These are phyloP conservation scores for Ylistrum balloti DNA, from an alignment of 1,140 invertebrate genomes.

Conservation along the genomic window DNA sequence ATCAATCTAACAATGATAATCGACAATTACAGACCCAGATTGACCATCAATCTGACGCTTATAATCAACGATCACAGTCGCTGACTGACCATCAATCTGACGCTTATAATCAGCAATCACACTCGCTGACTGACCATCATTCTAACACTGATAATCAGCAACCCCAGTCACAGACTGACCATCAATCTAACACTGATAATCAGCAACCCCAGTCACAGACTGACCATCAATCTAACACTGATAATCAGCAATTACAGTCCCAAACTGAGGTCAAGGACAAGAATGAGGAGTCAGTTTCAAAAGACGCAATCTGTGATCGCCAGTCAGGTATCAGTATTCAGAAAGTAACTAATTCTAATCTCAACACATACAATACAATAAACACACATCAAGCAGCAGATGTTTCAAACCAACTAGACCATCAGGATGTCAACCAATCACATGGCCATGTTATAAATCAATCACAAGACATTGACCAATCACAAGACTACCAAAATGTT, in stretches of 20 bases:
- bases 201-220: neutral
- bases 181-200: neutral
- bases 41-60: no score
- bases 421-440: slow-evolving; percentile 23
- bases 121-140: neutral
- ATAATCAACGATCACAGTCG: no score
- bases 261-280: neutral
- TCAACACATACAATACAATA: neutral
- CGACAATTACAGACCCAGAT: no score
- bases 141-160: neutral
- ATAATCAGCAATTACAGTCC: neutral
- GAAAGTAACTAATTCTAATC: neutral
- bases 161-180: neutral
- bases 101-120: neutral
- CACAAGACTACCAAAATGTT: neutral
- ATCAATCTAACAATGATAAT: no score
- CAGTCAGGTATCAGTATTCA: neutral
- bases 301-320: neutral
- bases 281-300: neutral
- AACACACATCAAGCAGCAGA: no score
- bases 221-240: neutral
- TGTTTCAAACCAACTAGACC: neutral
- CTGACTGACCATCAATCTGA: neutral
- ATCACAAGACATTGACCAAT: neutral
- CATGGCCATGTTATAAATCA: neutral